These are phyloP conservation scores for Criorhina ranunculi DNA, from an alignment of 2,888 invertebrate genomes.

Conservation along the genomic window DNA sequence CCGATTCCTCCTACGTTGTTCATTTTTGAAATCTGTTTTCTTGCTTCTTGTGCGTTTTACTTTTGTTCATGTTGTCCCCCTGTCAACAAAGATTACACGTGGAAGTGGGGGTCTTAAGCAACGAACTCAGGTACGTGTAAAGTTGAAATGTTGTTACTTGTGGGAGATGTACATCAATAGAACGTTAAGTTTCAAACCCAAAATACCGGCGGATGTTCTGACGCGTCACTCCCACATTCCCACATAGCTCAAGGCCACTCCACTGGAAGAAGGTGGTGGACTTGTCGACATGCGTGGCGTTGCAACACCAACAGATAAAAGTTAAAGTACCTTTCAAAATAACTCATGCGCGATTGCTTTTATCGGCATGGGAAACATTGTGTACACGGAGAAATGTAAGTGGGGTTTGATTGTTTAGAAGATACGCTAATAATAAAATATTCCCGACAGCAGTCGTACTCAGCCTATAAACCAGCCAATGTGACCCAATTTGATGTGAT, in stretches of 20 bases:
- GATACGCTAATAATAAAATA: constrained; percentile 26
- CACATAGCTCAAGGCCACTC: constrained; percentile 28
- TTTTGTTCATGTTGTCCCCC: neutral
- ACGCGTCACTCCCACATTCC: constrained; percentile 18
- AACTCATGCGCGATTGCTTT: neutral
- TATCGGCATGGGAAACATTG: constrained; percentile 34
- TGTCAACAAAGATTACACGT: constrained; percentile 26
- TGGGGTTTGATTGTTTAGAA: neutral
- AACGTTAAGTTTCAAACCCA: neutral
- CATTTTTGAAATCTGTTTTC: constrained; percentile 4
- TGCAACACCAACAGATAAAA: neutral
- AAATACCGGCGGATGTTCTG: neutral
- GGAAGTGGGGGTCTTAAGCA: neutral
- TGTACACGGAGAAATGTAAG: neutral
- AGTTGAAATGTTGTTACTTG: neutral
- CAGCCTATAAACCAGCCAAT: constrained; percentile 10
- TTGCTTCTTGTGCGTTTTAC: constrained; percentile 49
- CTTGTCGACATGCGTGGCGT: neutral
- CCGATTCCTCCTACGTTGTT: constrained; percentile 4
- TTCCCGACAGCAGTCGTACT: neutral
- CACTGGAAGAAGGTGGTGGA: neutral
- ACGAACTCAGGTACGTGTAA: neutral
- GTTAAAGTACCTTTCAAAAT: constrained; percentile 6
- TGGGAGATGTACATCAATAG: neutral
- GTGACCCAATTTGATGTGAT: constrained; percentile 46